Evolutionary conservation across 2,797 vertebrate species (phyloP).

Genomic region (Hydrophis major): DNA sequence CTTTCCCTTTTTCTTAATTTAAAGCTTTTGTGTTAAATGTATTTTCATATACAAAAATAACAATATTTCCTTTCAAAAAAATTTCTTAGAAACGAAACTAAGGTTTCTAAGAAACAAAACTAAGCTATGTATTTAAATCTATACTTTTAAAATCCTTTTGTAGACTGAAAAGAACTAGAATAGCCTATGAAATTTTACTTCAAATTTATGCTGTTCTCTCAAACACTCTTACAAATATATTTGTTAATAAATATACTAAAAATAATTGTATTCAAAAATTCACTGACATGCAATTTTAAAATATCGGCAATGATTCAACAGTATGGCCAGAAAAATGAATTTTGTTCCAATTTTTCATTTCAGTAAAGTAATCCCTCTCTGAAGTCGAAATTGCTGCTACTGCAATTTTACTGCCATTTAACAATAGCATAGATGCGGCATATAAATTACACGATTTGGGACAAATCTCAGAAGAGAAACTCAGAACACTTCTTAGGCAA

Average conservation of each 20-base stretch:
- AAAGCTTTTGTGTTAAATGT: background rate
- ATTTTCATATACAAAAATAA: background rate
- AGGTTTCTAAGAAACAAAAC: background rate
- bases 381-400: background rate
- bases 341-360: conserved; percentile 5
- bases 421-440: background rate
- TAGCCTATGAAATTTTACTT: background rate
- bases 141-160: background rate
- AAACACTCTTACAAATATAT: background rate
- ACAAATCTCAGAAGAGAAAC: background rate
- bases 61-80: background rate
- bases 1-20: background rate
- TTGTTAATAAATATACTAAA: background rate
- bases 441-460: background rate
- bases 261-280: background rate
- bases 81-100: background rate
- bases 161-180: background rate
- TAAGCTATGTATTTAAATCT: too few relatives aligned
- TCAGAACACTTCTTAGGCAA: background rate
- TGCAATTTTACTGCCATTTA: background rate
- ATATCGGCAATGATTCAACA: background rate
- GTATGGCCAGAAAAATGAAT: background rate
- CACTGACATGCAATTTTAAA: background rate
- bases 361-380: background rate
- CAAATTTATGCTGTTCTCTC: background rate